A percentile compares a stretch with the other conserved stretches of the same genome.
Conservation (phyloP, 1,140 invertebrate species). For the Cydia pomonella region DNA sequence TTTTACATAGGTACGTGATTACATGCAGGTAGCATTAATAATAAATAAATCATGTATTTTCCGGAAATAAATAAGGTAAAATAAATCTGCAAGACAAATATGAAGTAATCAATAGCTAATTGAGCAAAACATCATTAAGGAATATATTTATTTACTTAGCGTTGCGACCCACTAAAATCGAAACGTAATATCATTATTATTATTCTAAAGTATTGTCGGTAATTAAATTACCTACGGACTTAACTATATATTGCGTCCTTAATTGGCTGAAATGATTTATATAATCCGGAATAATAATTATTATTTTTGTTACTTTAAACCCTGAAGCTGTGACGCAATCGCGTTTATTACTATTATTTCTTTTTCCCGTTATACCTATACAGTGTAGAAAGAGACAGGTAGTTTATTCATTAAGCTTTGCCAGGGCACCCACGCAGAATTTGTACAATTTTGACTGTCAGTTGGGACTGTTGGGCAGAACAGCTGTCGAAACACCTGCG, state of each 20-base stretch:
- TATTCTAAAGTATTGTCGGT: not conserved
- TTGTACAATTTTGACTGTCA: not conserved
- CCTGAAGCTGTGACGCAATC: too few species aligned
- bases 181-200: not conserved
- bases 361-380: not conserved
- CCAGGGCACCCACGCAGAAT: not conserved
- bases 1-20: too few species aligned
- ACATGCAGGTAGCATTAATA: too few species aligned
- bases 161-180: not conserved
- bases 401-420: not conserved
- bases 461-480: slow-evolving; percentile 36
- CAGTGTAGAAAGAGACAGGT: not conserved
- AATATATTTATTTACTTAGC: not conserved
- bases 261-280: not conserved
- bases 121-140: not conserved
- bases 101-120: not conserved
- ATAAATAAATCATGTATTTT: slow-evolving; percentile 1
- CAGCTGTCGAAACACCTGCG: slow-evolving; percentile 63
- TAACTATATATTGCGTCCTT: not conserved
- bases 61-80: slow-evolving; percentile 8
- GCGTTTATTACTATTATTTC: too few species aligned
- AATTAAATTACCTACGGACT: not conserved
- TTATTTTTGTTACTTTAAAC: too few species aligned
- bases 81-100: not conserved
- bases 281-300: too few species aligned